These are phyloP conservation scores for Dendrolimus kikuchii DNA, from an alignment of 1,140 invertebrate genomes.

Conservation along the genomic window DNA sequence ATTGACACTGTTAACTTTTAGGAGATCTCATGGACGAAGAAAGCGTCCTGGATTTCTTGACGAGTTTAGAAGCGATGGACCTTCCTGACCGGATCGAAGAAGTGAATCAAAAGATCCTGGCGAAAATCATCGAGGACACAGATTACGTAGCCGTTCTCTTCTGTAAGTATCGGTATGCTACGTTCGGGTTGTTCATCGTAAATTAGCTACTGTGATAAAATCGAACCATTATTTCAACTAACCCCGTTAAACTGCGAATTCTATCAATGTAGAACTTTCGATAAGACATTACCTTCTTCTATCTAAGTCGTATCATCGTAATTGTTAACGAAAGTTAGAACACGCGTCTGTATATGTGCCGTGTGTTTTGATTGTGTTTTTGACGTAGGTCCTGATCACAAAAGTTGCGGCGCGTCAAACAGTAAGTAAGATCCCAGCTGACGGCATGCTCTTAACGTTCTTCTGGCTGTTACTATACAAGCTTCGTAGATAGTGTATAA, in stretches of 20 bases:
- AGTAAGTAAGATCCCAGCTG: constrained; percentile 65
- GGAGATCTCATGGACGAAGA: constrained; percentile 97
- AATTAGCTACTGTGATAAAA: constrained; percentile 59
- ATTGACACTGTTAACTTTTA: constrained; percentile 37
- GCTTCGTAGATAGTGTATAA: constrained; percentile 54
- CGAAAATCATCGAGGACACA: constrained; percentile 93
- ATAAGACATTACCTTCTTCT: constrained; percentile 33
- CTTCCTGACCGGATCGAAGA: constrained; percentile 96
- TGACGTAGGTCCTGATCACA: constrained; percentile 70
- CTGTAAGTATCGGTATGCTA: constrained; percentile 82
- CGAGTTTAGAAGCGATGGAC: constrained; percentile 94
- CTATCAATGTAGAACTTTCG: constrained; percentile 36
- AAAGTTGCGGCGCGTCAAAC: constrained; percentile 66
- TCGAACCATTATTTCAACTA: constrained; percentile 50
- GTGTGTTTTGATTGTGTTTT: constrained; percentile 69
- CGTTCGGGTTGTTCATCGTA: constrained; percentile 33
- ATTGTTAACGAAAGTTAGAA: constrained; percentile 33
- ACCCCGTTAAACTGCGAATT: constrained; percentile 42
- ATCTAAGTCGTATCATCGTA: constrained; percentile 33
- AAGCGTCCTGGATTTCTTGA: constrained; percentile 92
- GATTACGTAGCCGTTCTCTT: constrained; percentile 95
- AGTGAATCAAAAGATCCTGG: constrained; percentile 92
- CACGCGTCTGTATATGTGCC: constrained; percentile 45
- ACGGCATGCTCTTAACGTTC: constrained; percentile 59
- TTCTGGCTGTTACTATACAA: constrained; percentile 55